Evolutionary conservation across 2,113 vertebrate species (phyloP).

Genomic region (Conger conger): DNA sequence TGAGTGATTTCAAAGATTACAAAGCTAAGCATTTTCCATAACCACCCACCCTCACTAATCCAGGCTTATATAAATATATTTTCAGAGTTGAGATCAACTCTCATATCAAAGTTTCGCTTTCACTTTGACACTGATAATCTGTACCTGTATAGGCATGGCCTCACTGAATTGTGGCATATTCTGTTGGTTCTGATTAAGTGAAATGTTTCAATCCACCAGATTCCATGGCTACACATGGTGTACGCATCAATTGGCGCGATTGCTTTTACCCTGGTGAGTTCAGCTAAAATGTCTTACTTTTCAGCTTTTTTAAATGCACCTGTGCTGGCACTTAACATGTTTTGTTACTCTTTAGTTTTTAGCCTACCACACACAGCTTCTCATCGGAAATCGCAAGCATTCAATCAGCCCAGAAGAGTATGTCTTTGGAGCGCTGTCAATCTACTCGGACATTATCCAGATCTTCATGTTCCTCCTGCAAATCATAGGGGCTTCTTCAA

Average conservation of each 20-base stretch:
- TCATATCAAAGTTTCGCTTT: conserved; percentile 29
- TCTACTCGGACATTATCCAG: conserved; percentile 88
- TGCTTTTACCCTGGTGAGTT: conserved; percentile 89
- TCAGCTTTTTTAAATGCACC: background rate
- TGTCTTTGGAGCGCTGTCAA: conserved; percentile 84
- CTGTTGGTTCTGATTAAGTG: background rate
- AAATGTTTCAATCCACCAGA: conserved; percentile 58
- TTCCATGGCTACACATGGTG: conserved; percentile 92
- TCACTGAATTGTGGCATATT: background rate
- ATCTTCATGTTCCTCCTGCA: conserved; percentile 91
- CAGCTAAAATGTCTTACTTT: background rate
- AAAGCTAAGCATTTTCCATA: conserved; percentile 24
- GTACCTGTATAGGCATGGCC: background rate
- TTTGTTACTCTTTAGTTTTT: conserved; percentile 76
- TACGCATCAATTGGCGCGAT: conserved; percentile 87
- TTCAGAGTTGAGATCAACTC: no score
- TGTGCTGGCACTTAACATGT: background rate
- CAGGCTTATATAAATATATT: no score
- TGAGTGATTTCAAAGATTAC: conserved; percentile 61
- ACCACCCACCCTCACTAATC: no score
- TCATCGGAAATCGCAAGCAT: conserved; percentile 87
- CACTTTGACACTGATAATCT: background rate
- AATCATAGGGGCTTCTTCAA: conserved; percentile 69
- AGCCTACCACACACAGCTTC: conserved; percentile 91
- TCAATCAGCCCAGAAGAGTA: conserved; percentile 91